A percentile compares a stretch with the other conserved stretches of the same genome.
phyloP scores from a whole-genome alignment of 53 echinoderm and acorn worm genomes.

The Luidia sarsii region DNA sequence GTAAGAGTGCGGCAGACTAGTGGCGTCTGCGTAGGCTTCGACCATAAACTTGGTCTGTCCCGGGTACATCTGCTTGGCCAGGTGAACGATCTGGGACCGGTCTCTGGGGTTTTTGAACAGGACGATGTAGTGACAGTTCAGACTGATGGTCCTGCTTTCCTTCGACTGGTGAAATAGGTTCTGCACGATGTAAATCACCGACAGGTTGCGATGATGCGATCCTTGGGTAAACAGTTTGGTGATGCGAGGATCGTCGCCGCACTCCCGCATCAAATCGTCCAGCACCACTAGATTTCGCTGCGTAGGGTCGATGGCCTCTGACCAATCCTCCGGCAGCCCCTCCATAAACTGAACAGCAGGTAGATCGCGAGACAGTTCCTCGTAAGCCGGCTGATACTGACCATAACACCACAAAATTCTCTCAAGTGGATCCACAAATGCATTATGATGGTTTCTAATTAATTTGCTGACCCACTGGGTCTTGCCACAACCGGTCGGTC shows the following conservation, averaged over 20 bases:
- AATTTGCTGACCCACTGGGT: slow-evolving; percentile 53
- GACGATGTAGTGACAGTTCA: slow-evolving; percentile 65
- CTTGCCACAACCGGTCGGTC: slow-evolving; percentile 57
- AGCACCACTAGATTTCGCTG: slow-evolving; percentile 60
- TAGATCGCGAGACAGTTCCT: slow-evolving; percentile 37
- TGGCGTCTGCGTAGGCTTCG: slow-evolving; percentile 65
- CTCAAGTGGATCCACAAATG: slow-evolving; percentile 46
- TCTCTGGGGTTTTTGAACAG: slow-evolving; percentile 72
- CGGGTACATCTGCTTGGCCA: slow-evolving; percentile 75
- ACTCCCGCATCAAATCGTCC: slow-evolving; percentile 75
- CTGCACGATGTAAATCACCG: slow-evolving; percentile 62
- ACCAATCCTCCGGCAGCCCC: slow-evolving; percentile 57
- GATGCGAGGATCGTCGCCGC: slow-evolving; percentile 56
- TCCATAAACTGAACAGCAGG: slow-evolving; percentile 54
- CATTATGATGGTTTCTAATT: slow-evolving; percentile 36
- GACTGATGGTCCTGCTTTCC: slow-evolving; percentile 64
- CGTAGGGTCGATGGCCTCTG: slow-evolving; percentile 47
- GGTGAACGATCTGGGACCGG: slow-evolving; percentile 63
- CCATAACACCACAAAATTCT: slow-evolving; percentile 65
- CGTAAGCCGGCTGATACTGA: slow-evolving; percentile 41
- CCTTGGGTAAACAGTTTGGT: slow-evolving; percentile 74
- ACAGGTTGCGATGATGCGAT: slow-evolving; percentile 70
- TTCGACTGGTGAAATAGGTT: slow-evolving; percentile 54
- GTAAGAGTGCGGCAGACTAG: slow-evolving; percentile 47
- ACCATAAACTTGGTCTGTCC: slow-evolving; percentile 67